Evolutionary conservation across 1,140 invertebrate genomes (phyloP).

Genomic region (Aphis gossypii): DNA sequence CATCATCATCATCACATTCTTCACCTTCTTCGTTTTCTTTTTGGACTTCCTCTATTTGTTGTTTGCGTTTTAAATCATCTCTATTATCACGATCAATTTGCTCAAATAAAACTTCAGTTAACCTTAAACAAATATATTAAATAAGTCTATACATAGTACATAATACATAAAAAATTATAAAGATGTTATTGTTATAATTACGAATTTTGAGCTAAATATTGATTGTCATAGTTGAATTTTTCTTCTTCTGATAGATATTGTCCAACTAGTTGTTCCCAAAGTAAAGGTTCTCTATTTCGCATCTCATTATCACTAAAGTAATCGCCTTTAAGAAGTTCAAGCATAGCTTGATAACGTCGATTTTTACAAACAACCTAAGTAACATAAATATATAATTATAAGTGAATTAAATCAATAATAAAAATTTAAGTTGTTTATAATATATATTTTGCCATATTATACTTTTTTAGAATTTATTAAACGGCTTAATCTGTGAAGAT

Average conservation of each 20-base stretch:
- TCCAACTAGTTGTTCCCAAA: slow-evolving; percentile 89
- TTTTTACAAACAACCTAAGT: slow-evolving; percentile 75
- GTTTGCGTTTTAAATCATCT: slow-evolving; percentile 70
- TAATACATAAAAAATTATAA: neutral
- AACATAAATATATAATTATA: neutral
- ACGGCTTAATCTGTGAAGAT: slow-evolving; percentile 48
- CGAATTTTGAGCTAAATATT: slow-evolving; percentile 68
- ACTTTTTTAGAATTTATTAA: slow-evolving; percentile 52
- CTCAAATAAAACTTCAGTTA: slow-evolving; percentile 74
- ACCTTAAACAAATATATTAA: slow-evolving; percentile 61
- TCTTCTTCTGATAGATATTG: slow-evolving; percentile 82
- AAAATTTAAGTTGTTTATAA: neutral
- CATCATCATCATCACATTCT: neutral
- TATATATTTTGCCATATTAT: neutral
- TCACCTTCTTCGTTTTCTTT: slow-evolving; percentile 59
- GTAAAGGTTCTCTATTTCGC: slow-evolving; percentile 86
- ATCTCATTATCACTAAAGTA: slow-evolving; percentile 93
- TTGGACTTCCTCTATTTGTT: slow-evolving; percentile 63
- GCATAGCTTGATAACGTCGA: slow-evolving; percentile 81
- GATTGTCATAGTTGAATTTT: slow-evolving; percentile 69
- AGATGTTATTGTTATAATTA: slow-evolving; percentile 52
- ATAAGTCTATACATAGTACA: slow-evolving; percentile 24
- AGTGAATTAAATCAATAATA: neutral
- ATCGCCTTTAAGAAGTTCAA: slow-evolving; percentile 75
- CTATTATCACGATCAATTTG: slow-evolving; percentile 73